Base-by-base conservation (phyloP, 2,888 invertebrate genomes). In the Phlogophora meticulosa region DNA sequence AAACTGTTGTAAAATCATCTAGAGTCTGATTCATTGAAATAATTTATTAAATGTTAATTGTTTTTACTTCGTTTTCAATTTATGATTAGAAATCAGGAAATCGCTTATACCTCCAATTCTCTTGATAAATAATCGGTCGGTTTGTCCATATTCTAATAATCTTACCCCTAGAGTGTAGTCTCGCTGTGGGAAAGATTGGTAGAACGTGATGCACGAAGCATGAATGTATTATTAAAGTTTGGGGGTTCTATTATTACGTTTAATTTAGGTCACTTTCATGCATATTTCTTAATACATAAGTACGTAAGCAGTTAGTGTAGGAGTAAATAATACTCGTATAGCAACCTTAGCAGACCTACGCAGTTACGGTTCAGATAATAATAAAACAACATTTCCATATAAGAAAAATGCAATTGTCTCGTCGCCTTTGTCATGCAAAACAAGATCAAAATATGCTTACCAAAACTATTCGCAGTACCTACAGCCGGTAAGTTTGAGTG, bases 371-470 rank as follows among this genome's bases (percentile, higher is more conserved):
- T 38, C 43, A 32, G 15, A 43, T 32, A 67, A 67, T 11, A 51
- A 51, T 49, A 51, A 38, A 3, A 22, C 36, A 55, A 38, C 43
- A 48, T n/a, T 49, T 13, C 63, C 49, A 11, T 49, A 43, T 4
- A 69, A 28, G 48, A 61, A 55, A 70, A 57, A 58, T 34, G 13
- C 36, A 40, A 43, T 51, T 40, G 22, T 40, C 10, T 45, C 45
- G n/a, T 24, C 17, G 7, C n/a, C 57, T 73, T 53, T 68, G 57
- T 53, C 38, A 48, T 55, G 42, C 52, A 43, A 32, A 52, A 28
- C 46, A 22, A 67, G 45, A 72, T 66, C 36, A 22, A 28, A 59
- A 56, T 46, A 53, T 65, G 46, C 42, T 57, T 49, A 20, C 15
- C 11, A 51, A 32, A 28, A 13, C n/a, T 24, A 63, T 43, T 51